Base-by-base conservation (phyloP, 2,888 invertebrate genomes). In the Gari tellinella region DNA sequence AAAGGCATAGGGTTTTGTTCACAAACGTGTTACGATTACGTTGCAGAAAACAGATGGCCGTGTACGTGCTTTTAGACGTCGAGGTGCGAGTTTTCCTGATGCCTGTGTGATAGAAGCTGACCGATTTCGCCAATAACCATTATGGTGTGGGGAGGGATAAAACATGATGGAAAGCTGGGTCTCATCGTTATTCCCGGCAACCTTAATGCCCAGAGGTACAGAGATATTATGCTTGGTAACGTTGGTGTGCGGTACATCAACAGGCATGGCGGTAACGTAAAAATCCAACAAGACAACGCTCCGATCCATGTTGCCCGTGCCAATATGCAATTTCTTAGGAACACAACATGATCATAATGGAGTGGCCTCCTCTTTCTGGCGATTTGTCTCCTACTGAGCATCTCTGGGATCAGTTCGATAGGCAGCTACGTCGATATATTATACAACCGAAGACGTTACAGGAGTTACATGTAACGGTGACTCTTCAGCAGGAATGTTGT, bases 351-450 rank as follows among this genome's bases (percentile, higher is more conserved):
- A 21, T 14, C 14, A 14, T 48, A 19, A 14, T 17, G 23, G 48
- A 48, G 5, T 48, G 48, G 48, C 48, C 48, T 8, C 19, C 21
- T 19, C 48, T 12, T 21, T 51, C 31, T 8, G 26, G 26, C 25
- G 51, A 26, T 17, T 17, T 51, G 15, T 51, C 51, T 4, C 51
- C 51, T 2, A 51, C 26, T n/a, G 26, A 51, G n/a, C 51, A 51
- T 26, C 7, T 51, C 14, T 51, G 51, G 25, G 51, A 51, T n/a
- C 19, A 51, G 21, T 14, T 26, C 3, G 26, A 51, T 10, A 31
- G 31, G 10, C 15, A n/a, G 51, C 5, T 19, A 21, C 21, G 23
- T 48, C 23, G 21, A 21, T 8, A 19, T 17, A 21, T 19, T 19
- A 4, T 21, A 21, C 23, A 48, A 48, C 48, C 19, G 14, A 14